A percentile compares a stretch with the other conserved stretches of the same genome.
These are phyloP conservation scores for Hippocampus kuda DNA, from an alignment of 2,797 vertebrate genomes.

Conservation along the genomic window DNA sequence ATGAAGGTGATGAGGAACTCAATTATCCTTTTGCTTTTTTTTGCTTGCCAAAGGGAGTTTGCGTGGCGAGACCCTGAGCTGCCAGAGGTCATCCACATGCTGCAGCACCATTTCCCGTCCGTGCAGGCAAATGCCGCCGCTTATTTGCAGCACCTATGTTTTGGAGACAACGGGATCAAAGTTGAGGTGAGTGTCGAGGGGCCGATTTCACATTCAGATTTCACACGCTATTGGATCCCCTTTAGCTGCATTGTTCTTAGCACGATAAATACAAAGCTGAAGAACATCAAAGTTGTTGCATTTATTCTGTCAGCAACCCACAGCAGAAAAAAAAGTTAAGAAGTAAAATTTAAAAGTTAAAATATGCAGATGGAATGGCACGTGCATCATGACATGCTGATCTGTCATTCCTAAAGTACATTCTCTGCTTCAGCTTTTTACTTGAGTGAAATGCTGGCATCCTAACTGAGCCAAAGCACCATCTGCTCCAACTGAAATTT, in stretches of 20 bases:
- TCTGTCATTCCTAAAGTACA: not conserved
- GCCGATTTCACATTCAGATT: conserved; percentile 4
- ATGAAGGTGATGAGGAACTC: not conserved
- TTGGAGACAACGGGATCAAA: conserved; percentile 90
- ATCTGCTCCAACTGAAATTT: conserved; percentile 48
- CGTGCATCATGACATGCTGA: not conserved
- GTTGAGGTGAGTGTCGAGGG: conserved; percentile 71
- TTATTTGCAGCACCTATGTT: conserved; percentile 96
- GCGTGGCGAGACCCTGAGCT: conserved; percentile 94
- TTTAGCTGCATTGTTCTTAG: not conserved
- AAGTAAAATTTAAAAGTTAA: not conserved
- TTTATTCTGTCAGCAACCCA: not conserved
- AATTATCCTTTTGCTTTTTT: not conserved
- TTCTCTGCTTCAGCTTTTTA: conserved; percentile 15
- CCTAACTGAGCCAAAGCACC: conserved; percentile 37
- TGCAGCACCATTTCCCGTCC: conserved; percentile 95
- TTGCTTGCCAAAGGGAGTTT: conserved; percentile 78
- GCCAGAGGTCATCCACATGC: conserved; percentile 95
- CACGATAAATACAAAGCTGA: too few relatives aligned
- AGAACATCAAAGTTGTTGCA: not conserved
- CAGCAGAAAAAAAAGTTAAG: not conserved
- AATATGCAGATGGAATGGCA: not conserved
- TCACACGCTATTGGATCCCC: not conserved
- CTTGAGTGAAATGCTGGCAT: conserved; percentile 11
- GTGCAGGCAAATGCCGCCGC: conserved; percentile 97